phyloP scores from a whole-genome alignment of 2,888 invertebrate species.

The Balanococcus diminutus region DNA sequence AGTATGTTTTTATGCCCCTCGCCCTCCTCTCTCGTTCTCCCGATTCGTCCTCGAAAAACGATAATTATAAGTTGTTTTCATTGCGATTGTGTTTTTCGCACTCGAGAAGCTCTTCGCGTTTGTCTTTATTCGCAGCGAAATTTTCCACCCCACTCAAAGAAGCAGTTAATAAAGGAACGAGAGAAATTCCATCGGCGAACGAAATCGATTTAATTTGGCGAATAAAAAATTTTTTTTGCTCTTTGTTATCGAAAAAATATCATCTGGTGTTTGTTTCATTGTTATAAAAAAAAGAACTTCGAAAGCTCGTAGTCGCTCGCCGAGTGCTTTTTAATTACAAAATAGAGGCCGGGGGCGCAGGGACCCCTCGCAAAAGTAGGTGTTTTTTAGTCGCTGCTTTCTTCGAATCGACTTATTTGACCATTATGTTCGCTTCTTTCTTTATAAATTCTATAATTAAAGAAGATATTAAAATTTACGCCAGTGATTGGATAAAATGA shows the following conservation, averaged over 20 bases:
- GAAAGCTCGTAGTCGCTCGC: background rate
- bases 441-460: background rate
- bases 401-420: constrained; percentile 5
- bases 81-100: background rate
- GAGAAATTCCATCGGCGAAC: background rate
- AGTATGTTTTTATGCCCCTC: no score
- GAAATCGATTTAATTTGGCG: background rate
- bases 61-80: constrained; percentile 31
- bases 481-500: background rate
- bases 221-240: background rate
- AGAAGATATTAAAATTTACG: background rate
- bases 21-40: no score
- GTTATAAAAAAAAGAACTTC: background rate
- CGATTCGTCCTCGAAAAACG: background rate
- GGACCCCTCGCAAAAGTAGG: background rate
- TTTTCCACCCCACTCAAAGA: background rate
- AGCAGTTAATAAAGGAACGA: background rate
- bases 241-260: background rate
- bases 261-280: background rate
- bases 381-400: background rate
- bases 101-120: background rate
- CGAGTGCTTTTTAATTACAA: constrained; percentile 1
- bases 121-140: background rate
- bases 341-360: background rate
- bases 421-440: constrained; percentile 1